Evolutionary conservation across 2,797 vertebrate genomes (phyloP).

Genomic region (Gymnoscopelus braueri): DNA sequence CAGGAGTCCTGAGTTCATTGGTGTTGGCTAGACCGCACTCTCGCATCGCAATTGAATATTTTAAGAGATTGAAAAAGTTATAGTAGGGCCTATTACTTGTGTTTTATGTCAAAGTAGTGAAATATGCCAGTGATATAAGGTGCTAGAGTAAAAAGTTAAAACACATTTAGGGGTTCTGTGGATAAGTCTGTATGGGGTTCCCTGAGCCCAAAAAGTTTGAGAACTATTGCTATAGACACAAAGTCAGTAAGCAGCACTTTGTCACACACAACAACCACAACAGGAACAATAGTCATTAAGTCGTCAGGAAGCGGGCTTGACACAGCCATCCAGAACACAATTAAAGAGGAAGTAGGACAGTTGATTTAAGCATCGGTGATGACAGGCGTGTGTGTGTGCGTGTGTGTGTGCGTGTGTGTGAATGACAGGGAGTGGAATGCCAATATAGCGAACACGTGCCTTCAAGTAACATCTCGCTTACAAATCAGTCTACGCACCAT

Average conservation of each 20-base stretch:
- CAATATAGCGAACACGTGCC: not conserved
- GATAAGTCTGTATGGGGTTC: too few species aligned
- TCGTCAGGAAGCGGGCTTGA: slow-evolving; percentile 12
- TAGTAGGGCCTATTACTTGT: too few species aligned
- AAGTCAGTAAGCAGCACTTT: slow-evolving; percentile 24
- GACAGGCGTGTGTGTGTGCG: slow-evolving; percentile 31
- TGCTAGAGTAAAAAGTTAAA: too few species aligned
- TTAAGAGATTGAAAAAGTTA: too few species aligned
- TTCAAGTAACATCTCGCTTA: slow-evolving; percentile 28
- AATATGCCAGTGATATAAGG: too few species aligned
- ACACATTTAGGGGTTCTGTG: too few species aligned
- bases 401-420: slow-evolving; percentile 17
- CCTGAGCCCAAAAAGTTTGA: too few species aligned
- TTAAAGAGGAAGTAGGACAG: slow-evolving; percentile 2
- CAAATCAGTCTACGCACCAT: slow-evolving; percentile 25
- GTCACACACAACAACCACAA: slow-evolving; percentile 24
- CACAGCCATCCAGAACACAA: slow-evolving; percentile 13
- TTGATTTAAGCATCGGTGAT: slow-evolving; percentile 14
- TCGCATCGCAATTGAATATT: too few species aligned
- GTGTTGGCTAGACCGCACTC: too few species aligned
- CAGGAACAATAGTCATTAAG: slow-evolving; percentile 41
- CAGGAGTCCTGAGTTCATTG: too few species aligned
- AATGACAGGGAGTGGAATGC: slow-evolving; percentile 16
- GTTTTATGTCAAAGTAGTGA: too few species aligned
- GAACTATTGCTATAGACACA: too few species aligned